phyloP scores from a whole-genome alignment of 2,113 vertebrate species.

The Sapajus apella region DNA sequence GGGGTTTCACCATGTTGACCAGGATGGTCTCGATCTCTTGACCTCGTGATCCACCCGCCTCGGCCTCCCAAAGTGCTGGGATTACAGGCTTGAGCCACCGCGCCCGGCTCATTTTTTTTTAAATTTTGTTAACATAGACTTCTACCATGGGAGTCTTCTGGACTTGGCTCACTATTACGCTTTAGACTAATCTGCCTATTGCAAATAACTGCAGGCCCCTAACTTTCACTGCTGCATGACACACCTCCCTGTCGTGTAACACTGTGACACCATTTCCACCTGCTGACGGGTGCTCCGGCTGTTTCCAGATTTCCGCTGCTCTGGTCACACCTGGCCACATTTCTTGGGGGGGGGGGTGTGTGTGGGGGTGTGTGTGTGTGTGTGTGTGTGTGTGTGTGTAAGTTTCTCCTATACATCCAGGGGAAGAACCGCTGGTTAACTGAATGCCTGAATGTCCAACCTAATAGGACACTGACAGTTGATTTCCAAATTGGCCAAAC shows the following conservation, averaged over 20 bases:
- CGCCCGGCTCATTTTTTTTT: not conserved
- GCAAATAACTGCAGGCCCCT: rapidly evolving
- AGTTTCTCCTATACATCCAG: not conserved
- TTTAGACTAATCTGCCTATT: rapidly evolving
- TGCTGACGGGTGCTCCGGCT: rapidly evolving
- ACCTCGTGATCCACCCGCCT: no score
- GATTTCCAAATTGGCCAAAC: not conserved
- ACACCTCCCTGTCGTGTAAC: not conserved
- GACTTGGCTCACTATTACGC: rapidly evolving
- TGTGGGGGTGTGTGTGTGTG: no score
- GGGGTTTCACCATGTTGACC: no score
- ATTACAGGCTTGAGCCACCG: no score
- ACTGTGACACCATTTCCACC: no score
- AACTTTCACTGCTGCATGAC: no score
- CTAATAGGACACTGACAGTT: rapidly evolving
- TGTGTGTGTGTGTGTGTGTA: no score
- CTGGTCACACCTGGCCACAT: rapidly evolving
- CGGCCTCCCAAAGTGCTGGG: no score
- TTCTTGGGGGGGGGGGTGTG: rapidly evolving
- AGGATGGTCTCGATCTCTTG: no score
- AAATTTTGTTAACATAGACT: not conserved
- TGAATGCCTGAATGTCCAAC: rapidly evolving
- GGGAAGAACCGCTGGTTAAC: not conserved
- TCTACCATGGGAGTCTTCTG: rapidly evolving
- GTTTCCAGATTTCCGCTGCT: not conserved